Evolutionary conservation across 2,113 vertebrate species (phyloP).

Genomic region (Microcebus griseorufus): DNA sequence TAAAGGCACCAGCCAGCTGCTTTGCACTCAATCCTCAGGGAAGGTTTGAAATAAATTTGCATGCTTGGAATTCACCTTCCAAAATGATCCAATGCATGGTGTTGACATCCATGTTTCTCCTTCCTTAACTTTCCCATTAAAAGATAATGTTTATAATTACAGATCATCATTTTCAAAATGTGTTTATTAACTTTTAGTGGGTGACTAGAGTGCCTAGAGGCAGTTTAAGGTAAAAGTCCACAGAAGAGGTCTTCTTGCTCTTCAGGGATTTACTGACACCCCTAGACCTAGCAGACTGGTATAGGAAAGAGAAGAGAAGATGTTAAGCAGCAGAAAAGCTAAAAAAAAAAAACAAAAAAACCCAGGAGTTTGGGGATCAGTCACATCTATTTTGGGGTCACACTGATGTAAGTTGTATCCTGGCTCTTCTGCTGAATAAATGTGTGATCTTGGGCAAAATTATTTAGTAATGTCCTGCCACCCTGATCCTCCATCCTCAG

Average conservation of each 20-base stretch:
- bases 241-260: neutral
- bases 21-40: neutral
- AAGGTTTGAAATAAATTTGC: neutral
- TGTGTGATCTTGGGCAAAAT: neutral
- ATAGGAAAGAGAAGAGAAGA: neutral
- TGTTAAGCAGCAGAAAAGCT: neutral
- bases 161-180: neutral
- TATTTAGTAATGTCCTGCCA: neutral
- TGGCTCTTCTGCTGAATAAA: neutral
- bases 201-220: neutral
- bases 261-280: neutral
- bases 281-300: neutral
- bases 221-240: neutral
- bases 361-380: neutral
- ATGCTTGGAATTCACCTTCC: neutral
- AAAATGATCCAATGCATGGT: neutral
- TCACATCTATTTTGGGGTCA: neutral
- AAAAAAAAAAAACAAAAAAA: neutral
- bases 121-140: conserved; percentile 17
- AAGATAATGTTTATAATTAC: neutral
- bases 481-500: neutral
- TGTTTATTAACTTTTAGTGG: neutral
- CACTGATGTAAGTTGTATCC: neutral
- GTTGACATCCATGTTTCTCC: neutral
- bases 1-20: conserved; percentile 57